A percentile compares a stretch with the other conserved stretches of the same genome.
phyloP scores from a whole-genome alignment of 2,113 vertebrate genomes.

The Seriola dumerili region DNA sequence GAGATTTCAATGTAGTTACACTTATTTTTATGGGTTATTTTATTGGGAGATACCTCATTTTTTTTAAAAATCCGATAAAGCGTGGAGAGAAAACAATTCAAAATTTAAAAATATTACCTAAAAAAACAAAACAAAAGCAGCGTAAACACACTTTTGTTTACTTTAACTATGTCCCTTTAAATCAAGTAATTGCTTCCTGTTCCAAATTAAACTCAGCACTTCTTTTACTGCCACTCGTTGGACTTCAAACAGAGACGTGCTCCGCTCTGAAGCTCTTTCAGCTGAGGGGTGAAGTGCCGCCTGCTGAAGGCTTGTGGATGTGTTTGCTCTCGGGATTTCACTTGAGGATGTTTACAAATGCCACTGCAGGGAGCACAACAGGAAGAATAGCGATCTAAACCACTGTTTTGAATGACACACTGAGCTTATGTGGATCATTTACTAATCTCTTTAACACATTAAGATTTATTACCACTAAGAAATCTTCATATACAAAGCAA shows the following conservation, averaged over 20 bases:
- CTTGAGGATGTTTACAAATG: constrained; percentile 79
- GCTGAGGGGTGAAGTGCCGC: constrained; percentile 60
- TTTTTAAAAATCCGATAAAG: neutral
- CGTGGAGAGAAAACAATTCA: neutral
- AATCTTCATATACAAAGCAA: neutral
- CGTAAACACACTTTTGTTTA: constrained; percentile 25
- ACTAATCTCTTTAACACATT: constrained; percentile 67
- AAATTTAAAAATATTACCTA: neutral
- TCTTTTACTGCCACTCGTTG: constrained; percentile 67
- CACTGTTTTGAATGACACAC: constrained; percentile 53
- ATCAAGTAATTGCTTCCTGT: constrained; percentile 63
- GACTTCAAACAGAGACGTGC: constrained; percentile 65
- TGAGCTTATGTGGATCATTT: constrained; percentile 49
- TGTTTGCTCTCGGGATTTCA: constrained; percentile 81
- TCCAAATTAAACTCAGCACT: constrained; percentile 53
- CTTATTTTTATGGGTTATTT: neutral
- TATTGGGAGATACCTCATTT: neutral
- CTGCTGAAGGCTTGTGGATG: constrained; percentile 50
- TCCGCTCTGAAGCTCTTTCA: constrained; percentile 56
- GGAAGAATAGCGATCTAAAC: constrained; percentile 53
- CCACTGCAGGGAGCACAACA: constrained; percentile 72
- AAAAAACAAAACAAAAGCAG: neutral
- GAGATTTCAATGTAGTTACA: neutral
- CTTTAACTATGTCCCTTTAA: constrained; percentile 45
- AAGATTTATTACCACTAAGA: constrained; percentile 3